These are phyloP conservation scores for Oxytorus armatus DNA, from an alignment of 2,888 invertebrate species.

Conservation along the genomic window DNA sequence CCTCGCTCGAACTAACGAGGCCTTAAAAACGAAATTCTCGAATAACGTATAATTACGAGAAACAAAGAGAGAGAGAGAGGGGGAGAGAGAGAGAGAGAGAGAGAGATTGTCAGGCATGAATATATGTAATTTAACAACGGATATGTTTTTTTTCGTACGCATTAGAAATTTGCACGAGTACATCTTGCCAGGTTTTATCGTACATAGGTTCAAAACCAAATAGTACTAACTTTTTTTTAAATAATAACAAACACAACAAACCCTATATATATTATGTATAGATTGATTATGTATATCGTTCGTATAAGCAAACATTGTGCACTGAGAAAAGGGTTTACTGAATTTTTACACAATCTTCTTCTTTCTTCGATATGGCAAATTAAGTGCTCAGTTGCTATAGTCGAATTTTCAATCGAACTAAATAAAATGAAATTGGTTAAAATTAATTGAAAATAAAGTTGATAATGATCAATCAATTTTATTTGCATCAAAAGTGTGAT, in stretches of 20 bases:
- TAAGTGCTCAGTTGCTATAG: neutral
- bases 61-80: neutral
- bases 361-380: slow-evolving; percentile 14
- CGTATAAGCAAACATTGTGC: neutral
- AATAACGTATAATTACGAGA: neutral
- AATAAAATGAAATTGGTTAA: too few relatives aligned
- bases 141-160: slow-evolving; percentile 30
- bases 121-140: neutral
- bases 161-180: slow-evolving; percentile 65
- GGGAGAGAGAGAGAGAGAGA: too few relatives aligned
- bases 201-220: slow-evolving; percentile 68
- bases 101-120: neutral
- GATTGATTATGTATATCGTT: slow-evolving; percentile 18
- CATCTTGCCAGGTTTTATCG: slow-evolving; percentile 78
- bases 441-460: too few relatives aligned
- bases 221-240: slow-evolving; percentile 66
- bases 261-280: slow-evolving; percentile 23
- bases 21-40: slow-evolving; percentile 48
- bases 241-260: slow-evolving; percentile 30
- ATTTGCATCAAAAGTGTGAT: too few relatives aligned
- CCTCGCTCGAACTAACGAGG: slow-evolving; percentile 30
- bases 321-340: slow-evolving; percentile 4
- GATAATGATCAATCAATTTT: too few relatives aligned
- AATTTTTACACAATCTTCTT: too few relatives aligned
- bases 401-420: too few relatives aligned